Evolutionary conservation across 2,888 invertebrate genomes (phyloP), one percentile per base, ranked within the genome.

Genomic region (Eupithecia exiguata): DNA sequence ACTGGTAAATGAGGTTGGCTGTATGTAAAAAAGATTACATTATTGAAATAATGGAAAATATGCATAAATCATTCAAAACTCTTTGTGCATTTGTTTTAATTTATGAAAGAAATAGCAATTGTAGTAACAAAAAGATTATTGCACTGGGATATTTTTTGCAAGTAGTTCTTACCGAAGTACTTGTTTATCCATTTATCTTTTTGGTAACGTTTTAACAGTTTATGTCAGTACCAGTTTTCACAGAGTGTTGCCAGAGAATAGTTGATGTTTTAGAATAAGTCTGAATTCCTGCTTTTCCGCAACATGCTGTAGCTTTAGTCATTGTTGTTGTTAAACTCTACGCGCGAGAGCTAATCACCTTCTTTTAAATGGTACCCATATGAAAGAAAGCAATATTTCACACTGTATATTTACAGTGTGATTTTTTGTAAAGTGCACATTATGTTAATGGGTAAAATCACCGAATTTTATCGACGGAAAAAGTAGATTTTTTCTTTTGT

Each of bases 1-100:
- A 83, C 84, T 83, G 78, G 74, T 68, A 62, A 18, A 73, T 43
- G 16, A 71, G 65, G 73, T 71, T 70, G 75, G 49, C n/a, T 53
- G 49, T 53, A 53, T 21, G 21, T 53, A 2, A 53, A 53, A 53
- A 21, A 21, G 0, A 21, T 21, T n/a, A 49, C 10, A 1, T 49
- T 6, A 46, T 46, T 43, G 14, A 49, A 18, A 18, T 1, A 18
- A n/a, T n/a, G n/a, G n/a, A 53, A 53, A 18, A 21, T n/a, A 53
- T 21, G 49, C 49, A 53, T 2, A 53, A 6, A 18, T 6, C 1
- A 46, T 18, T 0, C 21, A 10, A n/a, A 49, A n/a, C n/a, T 21
- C n/a, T 21, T 7, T 53, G n/a, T 49, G 9, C 2, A 49, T n/a
- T n/a, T n/a, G 2, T 10, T 10, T 21, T 21, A 10, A n/a, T 21